Conservation (phyloP, 2,888 invertebrate species). For the Lagria hirta region DNA sequence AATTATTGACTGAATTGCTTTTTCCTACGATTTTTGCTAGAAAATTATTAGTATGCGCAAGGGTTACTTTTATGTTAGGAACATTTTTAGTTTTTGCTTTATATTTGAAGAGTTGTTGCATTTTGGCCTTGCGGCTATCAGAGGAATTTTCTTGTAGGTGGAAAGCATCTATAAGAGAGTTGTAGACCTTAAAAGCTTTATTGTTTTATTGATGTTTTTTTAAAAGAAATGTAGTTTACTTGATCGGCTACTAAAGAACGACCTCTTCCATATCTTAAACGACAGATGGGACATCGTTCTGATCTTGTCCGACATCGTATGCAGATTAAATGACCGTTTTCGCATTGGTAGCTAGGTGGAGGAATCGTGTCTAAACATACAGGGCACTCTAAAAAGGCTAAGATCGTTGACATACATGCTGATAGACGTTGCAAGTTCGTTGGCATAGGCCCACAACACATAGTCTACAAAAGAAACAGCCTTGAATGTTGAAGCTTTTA, state of each 20-base stretch:
- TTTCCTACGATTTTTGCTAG: slow-evolving; percentile 56
- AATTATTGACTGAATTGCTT: slow-evolving; percentile 57
- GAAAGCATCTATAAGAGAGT: slow-evolving; percentile 57
- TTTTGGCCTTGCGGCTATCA: slow-evolving; percentile 46
- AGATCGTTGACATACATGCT: slow-evolving; percentile 56
- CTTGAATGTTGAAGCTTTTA: slow-evolving; percentile 2
- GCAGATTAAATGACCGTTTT: slow-evolving; percentile 67
- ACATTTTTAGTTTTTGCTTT: slow-evolving; percentile 42
- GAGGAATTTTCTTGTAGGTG: slow-evolving; percentile 52
- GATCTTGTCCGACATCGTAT: slow-evolving; percentile 62
- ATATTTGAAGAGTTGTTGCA: slow-evolving; percentile 56
- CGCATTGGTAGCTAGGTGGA: slow-evolving; percentile 66
- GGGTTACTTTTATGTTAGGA: slow-evolving; percentile 50
- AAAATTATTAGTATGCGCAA: slow-evolving; percentile 56
- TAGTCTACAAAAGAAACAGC: slow-evolving; percentile 41
- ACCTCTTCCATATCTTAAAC: slow-evolving; percentile 57
- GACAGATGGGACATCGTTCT: slow-evolving; percentile 64
- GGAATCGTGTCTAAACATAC: slow-evolving; percentile 64
- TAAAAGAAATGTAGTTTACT: slow-evolving; percentile 42
- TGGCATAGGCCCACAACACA: slow-evolving; percentile 62
- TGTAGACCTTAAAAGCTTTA: slow-evolving; percentile 50
- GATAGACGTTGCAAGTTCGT: slow-evolving; percentile 58
- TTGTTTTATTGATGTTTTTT: neutral
- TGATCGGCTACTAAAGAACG: slow-evolving; percentile 60
- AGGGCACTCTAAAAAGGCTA: slow-evolving; percentile 64